Percentiles rank a stretch among this genome's conserved stretches.
Evolutionary conservation across 1,140 invertebrate species (phyloP).

Genomic region (Charaxes varanes): DNA sequence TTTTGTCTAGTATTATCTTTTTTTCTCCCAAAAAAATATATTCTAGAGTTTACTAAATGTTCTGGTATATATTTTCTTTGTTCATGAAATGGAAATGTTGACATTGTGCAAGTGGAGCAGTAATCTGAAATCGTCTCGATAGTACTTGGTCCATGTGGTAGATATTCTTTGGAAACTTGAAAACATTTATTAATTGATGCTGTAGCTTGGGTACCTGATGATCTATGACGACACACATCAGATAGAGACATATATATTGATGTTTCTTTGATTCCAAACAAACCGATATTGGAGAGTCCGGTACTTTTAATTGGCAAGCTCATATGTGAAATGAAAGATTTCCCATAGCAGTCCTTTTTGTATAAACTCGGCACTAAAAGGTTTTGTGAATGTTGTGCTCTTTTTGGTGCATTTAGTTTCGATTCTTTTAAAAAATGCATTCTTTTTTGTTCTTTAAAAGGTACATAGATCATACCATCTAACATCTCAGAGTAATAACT

Average conservation of each 20-base stretch:
- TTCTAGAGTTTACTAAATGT: conserved; percentile 17
- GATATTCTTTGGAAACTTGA: conserved; percentile 33
- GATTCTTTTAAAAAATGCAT: conserved; percentile 3
- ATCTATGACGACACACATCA: conserved; percentile 25
- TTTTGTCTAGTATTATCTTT: conserved; percentile 26
- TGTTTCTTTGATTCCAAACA: conserved; percentile 36
- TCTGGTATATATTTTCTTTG: conserved; percentile 3
- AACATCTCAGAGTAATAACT: background rate
- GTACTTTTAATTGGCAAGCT: conserved; percentile 1
- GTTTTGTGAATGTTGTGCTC: conserved; percentile 1
- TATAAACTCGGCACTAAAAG: background rate
- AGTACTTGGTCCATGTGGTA: conserved; percentile 2
- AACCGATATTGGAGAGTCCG: background rate
- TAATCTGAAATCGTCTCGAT: conserved; percentile 17
- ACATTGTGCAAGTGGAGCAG: conserved; percentile 24
- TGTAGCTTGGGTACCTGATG: conserved; percentile 57
- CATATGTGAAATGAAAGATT: conserved; percentile 4
- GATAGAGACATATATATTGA: conserved; percentile 48
- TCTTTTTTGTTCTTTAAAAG: background rate
- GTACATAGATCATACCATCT: background rate
- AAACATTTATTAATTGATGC: conserved; percentile 61
- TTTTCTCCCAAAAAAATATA: conserved; percentile 50
- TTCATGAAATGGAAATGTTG: conserved; percentile 11
- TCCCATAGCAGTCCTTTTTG: background rate
- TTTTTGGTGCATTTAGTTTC: background rate